Conservation (phyloP, 1,140 invertebrate species). For the Leptinotarsa undecemlineata region DNA sequence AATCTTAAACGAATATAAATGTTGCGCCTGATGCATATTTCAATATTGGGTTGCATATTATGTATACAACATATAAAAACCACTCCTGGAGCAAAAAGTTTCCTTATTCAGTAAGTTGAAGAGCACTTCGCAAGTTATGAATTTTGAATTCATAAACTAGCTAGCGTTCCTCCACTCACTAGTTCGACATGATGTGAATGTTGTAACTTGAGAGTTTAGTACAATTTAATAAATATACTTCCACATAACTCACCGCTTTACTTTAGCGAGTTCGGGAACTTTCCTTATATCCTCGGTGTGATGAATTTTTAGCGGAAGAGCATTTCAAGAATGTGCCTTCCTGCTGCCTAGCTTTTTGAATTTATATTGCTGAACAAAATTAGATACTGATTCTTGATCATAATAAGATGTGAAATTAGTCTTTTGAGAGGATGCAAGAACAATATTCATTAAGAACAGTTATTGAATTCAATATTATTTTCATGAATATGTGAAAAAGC, state of each 20-base stretch:
- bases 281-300: slow-evolving; percentile 20
- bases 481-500: too few species aligned
- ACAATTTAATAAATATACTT: slow-evolving; percentile 27
- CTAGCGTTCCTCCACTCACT: slow-evolving; percentile 10
- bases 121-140: slow-evolving; percentile 20
- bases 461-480: too few species aligned
- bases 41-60: background rate
- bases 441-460: too few species aligned
- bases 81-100: background rate
- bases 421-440: too few species aligned
- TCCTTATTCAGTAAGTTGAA: slow-evolving; percentile 6
- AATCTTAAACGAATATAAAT: too few species aligned
- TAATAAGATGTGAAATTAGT: too few species aligned
- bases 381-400: too few species aligned
- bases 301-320: slow-evolving; percentile 9
- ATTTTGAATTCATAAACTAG: slow-evolving; percentile 17
- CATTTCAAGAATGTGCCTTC: slow-evolving; percentile 5
- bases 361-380: background rate
- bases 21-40: background rate
- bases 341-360: background rate
- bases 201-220: slow-evolving; percentile 17
- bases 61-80: background rate
- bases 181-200: slow-evolving; percentile 21
- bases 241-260: slow-evolving; percentile 24
- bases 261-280: background rate